Evolutionary conservation across 2,113 vertebrate genomes (phyloP).

Genomic region (Eretmochelys imbricata): DNA sequence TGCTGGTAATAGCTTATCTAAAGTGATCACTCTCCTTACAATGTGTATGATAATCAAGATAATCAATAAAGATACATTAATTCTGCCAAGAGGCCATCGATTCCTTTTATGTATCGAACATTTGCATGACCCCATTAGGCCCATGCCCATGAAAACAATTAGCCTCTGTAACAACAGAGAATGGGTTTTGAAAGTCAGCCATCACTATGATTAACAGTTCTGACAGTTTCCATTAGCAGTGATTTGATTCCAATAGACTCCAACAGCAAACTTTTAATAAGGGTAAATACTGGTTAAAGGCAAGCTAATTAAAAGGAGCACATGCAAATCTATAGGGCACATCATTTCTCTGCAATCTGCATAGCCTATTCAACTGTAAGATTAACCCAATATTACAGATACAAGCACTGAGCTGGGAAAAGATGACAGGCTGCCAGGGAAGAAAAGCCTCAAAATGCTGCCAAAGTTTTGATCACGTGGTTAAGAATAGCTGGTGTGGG

Average conservation of each 20-base stretch:
- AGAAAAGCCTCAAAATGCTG: neutral
- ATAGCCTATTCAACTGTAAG: constrained; percentile 5
- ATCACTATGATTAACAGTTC: constrained; percentile 45
- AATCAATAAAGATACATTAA: neutral
- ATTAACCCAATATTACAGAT: neutral
- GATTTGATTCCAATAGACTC: constrained; percentile 45
- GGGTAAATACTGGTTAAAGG: constrained; percentile 33
- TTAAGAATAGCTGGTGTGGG: constrained; percentile 31
- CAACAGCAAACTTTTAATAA: constrained; percentile 47
- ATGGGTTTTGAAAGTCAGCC: constrained; percentile 33
- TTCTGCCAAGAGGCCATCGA: constrained; percentile 19
- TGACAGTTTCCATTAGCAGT: neutral
- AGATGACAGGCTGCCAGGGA: neutral
- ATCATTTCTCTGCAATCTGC: neutral
- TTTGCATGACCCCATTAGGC: neutral
- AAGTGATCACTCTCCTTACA: no score
- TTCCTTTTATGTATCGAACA: neutral
- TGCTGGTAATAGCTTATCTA: no score
- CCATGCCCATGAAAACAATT: constrained; percentile 33
- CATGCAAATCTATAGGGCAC: neutral
- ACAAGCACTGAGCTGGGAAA: neutral
- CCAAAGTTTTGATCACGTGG: constrained; percentile 39
- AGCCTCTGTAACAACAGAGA: constrained; percentile 2
- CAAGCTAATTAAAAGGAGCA: constrained; percentile 42
- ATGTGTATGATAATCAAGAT: neutral